Base-by-base conservation (phyloP, 1,140 invertebrate genomes). In the Leptinotarsa lineolata region DNA sequence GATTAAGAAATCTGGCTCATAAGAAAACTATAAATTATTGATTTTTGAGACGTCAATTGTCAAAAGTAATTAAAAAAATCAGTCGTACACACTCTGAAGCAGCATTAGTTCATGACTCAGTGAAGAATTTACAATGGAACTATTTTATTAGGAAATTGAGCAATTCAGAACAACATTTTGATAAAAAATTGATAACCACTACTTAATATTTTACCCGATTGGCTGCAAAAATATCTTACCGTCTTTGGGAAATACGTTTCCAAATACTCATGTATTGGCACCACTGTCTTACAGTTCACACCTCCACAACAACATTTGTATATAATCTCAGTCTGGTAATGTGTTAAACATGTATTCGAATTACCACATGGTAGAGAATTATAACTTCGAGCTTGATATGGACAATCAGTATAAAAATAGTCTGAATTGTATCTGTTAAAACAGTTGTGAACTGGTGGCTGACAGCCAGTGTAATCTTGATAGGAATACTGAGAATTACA, bases 181-280 rank as follows among this genome's bases (percentile, higher is more conserved):
- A 16, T 54, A 18, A n/a, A 54, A 18, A 54, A 54, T 18, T 54
- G 15, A 54, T n/a, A 54, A 54, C 48, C 48, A 54, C 48, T 54
- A 54, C n/a, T 54, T 54, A 16, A 39, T 16, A 22, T 64, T 64
- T 15, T 24, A 18, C 66, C 39, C 66, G 60, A 64, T 58, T 45
- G n/a, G 61, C 54, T 73, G 67, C 64, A 65, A 69, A 16, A 64
- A 67, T 71, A 65, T 78, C 83, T 84, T 84, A 84, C 83, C 83
- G 77, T 82, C 65, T 78, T 77, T 48, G 72, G 76, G 78, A 81
- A 83, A 81, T 84, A 83, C 18, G 79, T 83, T 77, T 84, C 83
- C 81, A 84, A 79, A 78, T 81, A 84, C 71, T 81, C 78, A 54
- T 80, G 70, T 58, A 84, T 83, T 72, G 83, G 81, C 74, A 82